phyloP scores from a whole-genome alignment of 2,888 invertebrate species.

The Anagyrus pseudococci region DNA sequence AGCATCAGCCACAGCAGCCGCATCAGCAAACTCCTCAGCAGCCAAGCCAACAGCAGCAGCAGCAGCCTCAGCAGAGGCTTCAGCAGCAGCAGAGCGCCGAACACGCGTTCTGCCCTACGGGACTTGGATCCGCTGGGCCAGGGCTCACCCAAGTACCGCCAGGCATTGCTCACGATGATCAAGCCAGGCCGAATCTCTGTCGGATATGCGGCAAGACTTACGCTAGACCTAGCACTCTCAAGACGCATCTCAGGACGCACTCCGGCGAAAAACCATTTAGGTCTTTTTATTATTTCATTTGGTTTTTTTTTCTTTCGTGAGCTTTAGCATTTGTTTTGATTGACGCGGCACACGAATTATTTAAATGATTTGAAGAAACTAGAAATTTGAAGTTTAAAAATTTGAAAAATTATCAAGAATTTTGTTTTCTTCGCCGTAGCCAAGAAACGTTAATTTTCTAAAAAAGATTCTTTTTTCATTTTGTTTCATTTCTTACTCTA shows the following conservation, averaged over 20 bases:
- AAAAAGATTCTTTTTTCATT: no score
- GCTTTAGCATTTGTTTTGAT: neutral
- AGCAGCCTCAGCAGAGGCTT: conserved; percentile 57
- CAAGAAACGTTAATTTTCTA: no score
- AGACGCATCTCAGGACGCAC: conserved; percentile 96
- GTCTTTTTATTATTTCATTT: conserved; percentile 42
- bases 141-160: conserved; percentile 58
- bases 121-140: conserved; percentile 48
- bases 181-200: conserved; percentile 87
- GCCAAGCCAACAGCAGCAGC: conserved; percentile 51
- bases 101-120: conserved; percentile 34
- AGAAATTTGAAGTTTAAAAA: no score
- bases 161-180: no score
- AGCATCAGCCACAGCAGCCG: conserved; percentile 56
- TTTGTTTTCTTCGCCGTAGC: no score
- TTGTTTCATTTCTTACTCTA: no score
- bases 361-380: neutral
- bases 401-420: no score
- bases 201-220: conserved; percentile 96
- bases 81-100: conserved; percentile 55
- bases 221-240: conserved; percentile 94
- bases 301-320: neutral
- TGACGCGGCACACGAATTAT: conserved; percentile 8
- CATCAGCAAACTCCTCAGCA: conserved; percentile 52
- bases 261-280: conserved; percentile 93